These are phyloP conservation scores for Tanypteryx hageni DNA, from an alignment of 2,888 invertebrate genomes.

Conservation along the genomic window DNA sequence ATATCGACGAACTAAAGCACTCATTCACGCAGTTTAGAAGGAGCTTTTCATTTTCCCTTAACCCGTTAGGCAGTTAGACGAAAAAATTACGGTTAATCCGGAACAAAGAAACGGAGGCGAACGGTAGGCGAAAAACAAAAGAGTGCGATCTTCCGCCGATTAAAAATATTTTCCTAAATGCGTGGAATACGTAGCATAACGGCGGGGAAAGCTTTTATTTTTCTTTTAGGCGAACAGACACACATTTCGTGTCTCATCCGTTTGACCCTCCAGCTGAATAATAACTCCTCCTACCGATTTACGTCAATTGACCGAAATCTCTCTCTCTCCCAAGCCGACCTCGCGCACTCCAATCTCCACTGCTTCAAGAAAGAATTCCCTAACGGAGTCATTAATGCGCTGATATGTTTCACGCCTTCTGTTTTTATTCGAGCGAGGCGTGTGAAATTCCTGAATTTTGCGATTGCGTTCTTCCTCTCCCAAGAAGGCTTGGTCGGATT, in stretches of 20 bases:
- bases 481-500: no score
- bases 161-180: neutral
- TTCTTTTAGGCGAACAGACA: neutral
- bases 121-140: neutral
- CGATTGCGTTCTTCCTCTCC: no score
- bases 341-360: no score
- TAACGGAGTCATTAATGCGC: no score
- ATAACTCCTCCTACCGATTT: no score
- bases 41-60: neutral
- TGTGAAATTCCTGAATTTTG: no score
- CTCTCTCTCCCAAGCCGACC: neutral
- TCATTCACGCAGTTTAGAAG: neutral
- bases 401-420: no score
- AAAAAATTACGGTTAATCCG: neutral
- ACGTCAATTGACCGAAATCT: neutral
- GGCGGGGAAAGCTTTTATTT: no score
- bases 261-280: neutral
- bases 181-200: neutral
- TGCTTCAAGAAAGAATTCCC: no score
- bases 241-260: neutral
- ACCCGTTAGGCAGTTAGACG: neutral
- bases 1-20: neutral
- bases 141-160: neutral
- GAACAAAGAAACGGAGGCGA: neutral
- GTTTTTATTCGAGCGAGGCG: no score